Evolutionary conservation across 2,888 invertebrate species (phyloP), one percentile per base, ranked within the genome.

Genomic region (Drosophila meridionalis): DNA sequence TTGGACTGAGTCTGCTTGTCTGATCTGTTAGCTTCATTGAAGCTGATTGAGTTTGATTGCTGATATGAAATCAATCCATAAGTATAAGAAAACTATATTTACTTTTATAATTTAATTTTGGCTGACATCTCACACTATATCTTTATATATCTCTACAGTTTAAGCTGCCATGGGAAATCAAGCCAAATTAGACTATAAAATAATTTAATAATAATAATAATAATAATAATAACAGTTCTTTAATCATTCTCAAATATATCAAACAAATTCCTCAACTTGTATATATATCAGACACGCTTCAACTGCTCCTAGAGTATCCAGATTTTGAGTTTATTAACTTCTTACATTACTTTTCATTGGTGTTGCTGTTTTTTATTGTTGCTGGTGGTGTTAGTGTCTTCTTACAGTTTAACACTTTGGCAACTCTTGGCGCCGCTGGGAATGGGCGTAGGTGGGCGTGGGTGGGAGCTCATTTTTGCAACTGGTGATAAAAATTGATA

Each of bases 401-500:
- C 85, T 85, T 89, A 87, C 87, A 87, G 85, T 83, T 87, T 87
- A 87, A 89, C 87, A 87, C 89, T 87, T 85, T 85, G 73, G 63
- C 69, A 76, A 56, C 70, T 76, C 40, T 20, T 20, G 60, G 58
- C 20, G 32, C 11, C 14, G 9, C 43, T n/a, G 20, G n/a, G 34
- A 11, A 9, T 7, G 30, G 26, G 26, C 14, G 30, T 20, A 26
- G 4, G 57, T 20, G 20, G 20, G 20, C 20, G 20, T 52, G 32
- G 57, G 64, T 50, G 40, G 58, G 65, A 32, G 73, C 80, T 81
- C 82, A 74, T 82, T 90, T 78, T 82, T 87, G 84, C 80, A 83
- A 87, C 87, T 90, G 88, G 89, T 89, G 91, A 92, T 92, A 92
- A 92, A 87, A 92, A 92, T 92, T 92, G 92, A 92, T 92, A 91